These are phyloP conservation scores for Corydoras sp. DNA, from an alignment of 2,113 vertebrate species.

Conservation along the genomic window DNA sequence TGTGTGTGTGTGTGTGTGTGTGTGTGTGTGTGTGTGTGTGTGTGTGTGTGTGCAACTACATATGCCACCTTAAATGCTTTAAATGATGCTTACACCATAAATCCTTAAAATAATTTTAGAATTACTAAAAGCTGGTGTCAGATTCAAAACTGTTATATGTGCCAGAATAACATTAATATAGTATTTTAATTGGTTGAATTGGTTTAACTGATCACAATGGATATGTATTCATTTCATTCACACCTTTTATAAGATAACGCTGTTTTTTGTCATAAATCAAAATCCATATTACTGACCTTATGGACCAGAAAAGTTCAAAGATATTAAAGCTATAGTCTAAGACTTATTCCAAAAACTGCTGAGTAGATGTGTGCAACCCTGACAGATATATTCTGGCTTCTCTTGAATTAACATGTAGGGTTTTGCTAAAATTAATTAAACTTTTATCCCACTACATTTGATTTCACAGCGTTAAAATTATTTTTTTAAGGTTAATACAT, in stretches of 20 bases:
- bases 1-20: constrained; percentile 55
- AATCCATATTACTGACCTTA: no score
- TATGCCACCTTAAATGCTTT: constrained; percentile 47
- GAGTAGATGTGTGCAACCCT: no score
- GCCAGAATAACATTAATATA: constrained; percentile 43
- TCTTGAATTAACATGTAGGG: no score
- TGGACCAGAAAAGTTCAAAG: no score
- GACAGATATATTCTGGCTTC: no score
- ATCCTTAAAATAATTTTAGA: constrained; percentile 59
- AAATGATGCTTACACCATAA: constrained; percentile 58
- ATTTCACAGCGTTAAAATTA: no score
- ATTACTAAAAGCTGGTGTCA: constrained; percentile 45
- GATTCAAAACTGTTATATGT: constrained; percentile 39
- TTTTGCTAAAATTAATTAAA: no score
- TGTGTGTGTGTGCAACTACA: constrained; percentile 39
- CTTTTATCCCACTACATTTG: no score
- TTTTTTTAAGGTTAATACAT: no score
- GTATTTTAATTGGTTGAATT: constrained; percentile 32
- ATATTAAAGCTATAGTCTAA: no score
- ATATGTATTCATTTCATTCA: constrained; percentile 39
- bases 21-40: constrained; percentile 30
- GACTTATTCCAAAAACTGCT: no score
- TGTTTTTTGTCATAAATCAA: no score
- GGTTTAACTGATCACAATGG: not conserved
- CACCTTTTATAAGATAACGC: not conserved